Conservation (phyloP, 2,888 invertebrate species). For the Heterodera filipjevi region DNA sequence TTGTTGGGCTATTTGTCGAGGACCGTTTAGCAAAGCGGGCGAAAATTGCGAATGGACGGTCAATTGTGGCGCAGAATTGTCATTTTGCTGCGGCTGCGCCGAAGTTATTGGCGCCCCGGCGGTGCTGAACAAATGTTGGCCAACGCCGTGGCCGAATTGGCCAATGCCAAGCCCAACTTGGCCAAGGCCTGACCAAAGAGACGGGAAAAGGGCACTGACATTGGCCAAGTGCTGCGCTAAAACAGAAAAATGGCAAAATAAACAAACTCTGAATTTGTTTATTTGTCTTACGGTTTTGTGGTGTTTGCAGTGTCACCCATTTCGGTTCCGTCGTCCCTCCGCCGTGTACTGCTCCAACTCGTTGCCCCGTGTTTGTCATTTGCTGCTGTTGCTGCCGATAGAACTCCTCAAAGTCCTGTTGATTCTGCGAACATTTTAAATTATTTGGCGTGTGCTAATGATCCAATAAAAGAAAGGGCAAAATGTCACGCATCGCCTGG, state of each 20-base stretch:
- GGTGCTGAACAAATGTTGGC: background rate
- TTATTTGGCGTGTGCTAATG: too few species aligned
- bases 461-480: too few species aligned
- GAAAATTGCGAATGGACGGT: constrained; percentile 21
- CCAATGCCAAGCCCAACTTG: background rate
- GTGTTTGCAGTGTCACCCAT: constrained; percentile 41
- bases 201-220: background rate
- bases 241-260: background rate
- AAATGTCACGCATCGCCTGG: too few species aligned
- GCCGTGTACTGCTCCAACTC: background rate
- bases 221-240: background rate
- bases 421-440: constrained; percentile 43
- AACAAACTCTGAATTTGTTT: background rate
- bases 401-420: constrained; percentile 53
- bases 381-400: constrained; percentile 41
- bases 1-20: background rate
- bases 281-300: background rate
- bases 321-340: constrained; percentile 36
- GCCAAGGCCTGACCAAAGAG: constrained; percentile 7
- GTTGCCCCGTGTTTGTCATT: background rate
- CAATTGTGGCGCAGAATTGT: background rate
- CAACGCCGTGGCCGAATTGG: background rate
- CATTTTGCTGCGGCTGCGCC: background rate
- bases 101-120: background rate
- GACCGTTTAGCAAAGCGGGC: constrained; percentile 16